phyloP scores from a whole-genome alignment of 2,797 vertebrate genomes.

The Serranus cabrilla region DNA sequence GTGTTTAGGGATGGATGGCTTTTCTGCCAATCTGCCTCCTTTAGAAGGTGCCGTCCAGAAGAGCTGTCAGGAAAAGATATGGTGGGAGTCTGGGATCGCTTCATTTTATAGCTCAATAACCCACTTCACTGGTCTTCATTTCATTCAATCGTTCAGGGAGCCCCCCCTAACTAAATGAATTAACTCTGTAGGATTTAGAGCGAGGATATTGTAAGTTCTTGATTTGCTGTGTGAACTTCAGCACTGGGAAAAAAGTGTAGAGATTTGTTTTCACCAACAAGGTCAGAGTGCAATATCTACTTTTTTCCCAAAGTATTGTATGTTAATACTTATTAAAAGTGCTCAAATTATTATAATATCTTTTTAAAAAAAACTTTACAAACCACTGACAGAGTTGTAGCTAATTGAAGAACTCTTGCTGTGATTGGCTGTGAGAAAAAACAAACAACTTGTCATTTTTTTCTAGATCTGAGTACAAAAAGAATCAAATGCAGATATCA shows the following conservation, averaged over 20 bases:
- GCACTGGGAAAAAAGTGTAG: not conserved
- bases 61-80: constrained; percentile 70
- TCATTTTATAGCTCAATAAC: constrained; percentile 74
- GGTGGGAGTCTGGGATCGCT: constrained; percentile 50
- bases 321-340: too few species aligned
- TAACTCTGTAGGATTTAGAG: constrained; percentile 29
- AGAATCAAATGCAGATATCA: too few species aligned
- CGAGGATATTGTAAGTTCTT: constrained; percentile 12
- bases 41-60: constrained; percentile 57
- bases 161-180: constrained; percentile 34
- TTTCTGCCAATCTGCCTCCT: constrained; percentile 61
- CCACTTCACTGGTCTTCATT: constrained; percentile 63
- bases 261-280: not conserved
- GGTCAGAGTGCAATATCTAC: not conserved
- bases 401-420: too few species aligned
- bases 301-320: too few species aligned
- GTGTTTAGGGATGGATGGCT: constrained; percentile 74
- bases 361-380: too few species aligned
- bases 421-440: too few species aligned
- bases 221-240: not conserved
- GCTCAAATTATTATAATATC: too few species aligned
- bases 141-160: constrained; percentile 41
- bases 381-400: too few species aligned
- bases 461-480: too few species aligned
- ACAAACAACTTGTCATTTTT: too few species aligned